These are phyloP conservation scores for Malurus elegans DNA, from an alignment of 2,113 vertebrate species.

Conservation along the genomic window DNA sequence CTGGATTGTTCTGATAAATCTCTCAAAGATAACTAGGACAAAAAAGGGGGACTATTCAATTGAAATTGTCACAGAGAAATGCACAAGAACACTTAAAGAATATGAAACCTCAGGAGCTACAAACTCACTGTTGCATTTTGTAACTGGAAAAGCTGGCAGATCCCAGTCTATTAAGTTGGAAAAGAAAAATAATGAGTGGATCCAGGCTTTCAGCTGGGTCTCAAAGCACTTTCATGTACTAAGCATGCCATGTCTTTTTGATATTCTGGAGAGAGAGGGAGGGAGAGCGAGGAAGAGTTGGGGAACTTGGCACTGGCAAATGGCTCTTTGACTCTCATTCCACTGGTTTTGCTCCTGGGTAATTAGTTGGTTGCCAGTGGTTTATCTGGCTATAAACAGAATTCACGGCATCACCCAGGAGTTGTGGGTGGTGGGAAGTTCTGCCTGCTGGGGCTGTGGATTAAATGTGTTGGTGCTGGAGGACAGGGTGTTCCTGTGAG, in stretches of 20 bases:
- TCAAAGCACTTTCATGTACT: neutral
- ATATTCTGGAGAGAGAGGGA: neutral
- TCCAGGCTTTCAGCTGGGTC: neutral
- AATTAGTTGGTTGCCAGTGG: neutral
- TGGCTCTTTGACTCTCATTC: neutral
- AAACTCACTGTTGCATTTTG: neutral
- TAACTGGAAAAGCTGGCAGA: neutral
- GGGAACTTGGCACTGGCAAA: neutral
- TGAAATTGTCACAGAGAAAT: neutral
- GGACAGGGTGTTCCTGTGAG: slow-evolving; percentile 28
- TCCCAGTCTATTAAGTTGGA: neutral
- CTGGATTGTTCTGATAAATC: neutral
- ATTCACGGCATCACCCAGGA: neutral
- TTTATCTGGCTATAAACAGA: neutral
- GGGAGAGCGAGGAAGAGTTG: neutral
- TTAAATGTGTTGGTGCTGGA: slow-evolving; percentile 11
- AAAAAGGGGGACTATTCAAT: neutral
- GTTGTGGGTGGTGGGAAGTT: slow-evolving; percentile 23
- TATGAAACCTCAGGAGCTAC: neutral
- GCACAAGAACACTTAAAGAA: neutral
- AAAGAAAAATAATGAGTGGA: neutral
- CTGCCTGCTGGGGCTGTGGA: neutral
- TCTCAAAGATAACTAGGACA: neutral
- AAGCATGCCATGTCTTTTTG: neutral
- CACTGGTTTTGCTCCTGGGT: neutral